These are phyloP conservation scores for Fukomys damarensis DNA, from an alignment of 2,113 vertebrate species.

Conservation along the genomic window DNA sequence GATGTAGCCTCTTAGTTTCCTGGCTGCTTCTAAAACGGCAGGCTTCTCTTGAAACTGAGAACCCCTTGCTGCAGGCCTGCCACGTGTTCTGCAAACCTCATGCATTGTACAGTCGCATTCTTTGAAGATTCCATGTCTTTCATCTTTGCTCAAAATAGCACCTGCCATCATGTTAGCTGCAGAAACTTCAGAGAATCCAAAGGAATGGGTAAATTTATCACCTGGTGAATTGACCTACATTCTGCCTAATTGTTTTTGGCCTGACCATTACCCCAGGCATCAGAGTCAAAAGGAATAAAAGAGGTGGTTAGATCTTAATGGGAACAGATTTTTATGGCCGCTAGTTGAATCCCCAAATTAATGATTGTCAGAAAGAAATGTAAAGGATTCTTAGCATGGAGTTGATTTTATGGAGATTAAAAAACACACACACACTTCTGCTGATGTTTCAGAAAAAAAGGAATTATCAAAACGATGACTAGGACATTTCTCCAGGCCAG, in stretches of 20 bases:
- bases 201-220: conserved; percentile 70
- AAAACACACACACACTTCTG: not conserved
- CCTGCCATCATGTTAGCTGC: conserved; percentile 20
- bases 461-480: conserved; percentile 64
- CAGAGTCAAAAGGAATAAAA: conserved; percentile 70
- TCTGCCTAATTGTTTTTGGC: conserved; percentile 78
- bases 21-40: conserved; percentile 35
- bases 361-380: conserved; percentile 50
- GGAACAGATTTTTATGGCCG: not conserved
- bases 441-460: conserved; percentile 70
- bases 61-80: not conserved
- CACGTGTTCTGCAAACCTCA: not conserved
- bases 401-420: conserved; percentile 19
- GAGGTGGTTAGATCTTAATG: conserved; percentile 22
- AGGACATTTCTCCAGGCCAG: conserved; percentile 47
- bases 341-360: not conserved
- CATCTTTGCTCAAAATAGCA: conserved; percentile 64
- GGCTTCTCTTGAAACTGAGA: conserved; percentile 53
- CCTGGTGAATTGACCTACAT: conserved; percentile 68
- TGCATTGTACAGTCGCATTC: not conserved
- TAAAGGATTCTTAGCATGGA: not conserved
- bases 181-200: conserved; percentile 58
- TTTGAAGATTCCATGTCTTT: conserved; percentile 76
- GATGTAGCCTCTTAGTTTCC: conserved; percentile 24
- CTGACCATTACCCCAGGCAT: conserved; percentile 73